phyloP scores from a whole-genome alignment of 2,888 invertebrate species.

The Drosophila dives region DNA sequence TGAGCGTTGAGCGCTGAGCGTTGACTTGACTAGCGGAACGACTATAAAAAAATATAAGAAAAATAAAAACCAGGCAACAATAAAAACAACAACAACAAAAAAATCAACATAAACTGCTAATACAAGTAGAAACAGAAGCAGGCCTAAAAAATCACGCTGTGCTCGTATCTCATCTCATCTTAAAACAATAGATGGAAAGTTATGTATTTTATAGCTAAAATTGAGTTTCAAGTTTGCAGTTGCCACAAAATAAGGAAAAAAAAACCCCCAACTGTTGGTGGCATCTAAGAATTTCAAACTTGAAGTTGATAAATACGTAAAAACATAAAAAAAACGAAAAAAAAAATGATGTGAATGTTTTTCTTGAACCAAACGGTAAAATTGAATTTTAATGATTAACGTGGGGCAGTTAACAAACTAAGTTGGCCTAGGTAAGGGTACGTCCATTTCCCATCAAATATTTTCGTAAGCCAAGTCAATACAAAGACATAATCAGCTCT shows the following conservation, averaged over 20 bases:
- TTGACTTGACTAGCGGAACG: conserved; percentile 72
- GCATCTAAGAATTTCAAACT: conserved; percentile 10
- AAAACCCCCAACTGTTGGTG: conserved; percentile 18
- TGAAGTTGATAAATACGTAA: conserved; percentile 27
- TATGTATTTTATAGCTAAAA: conserved; percentile 60
- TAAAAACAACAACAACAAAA: conserved; percentile 4
- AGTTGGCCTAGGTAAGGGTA: conserved; percentile 36
- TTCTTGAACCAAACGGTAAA: conserved; percentile 36
- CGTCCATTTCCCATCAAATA: background rate
- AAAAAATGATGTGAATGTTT: conserved; percentile 47
- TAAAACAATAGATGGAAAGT: conserved; percentile 75
- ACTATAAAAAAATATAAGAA: conserved; percentile 44
- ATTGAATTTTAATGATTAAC: conserved; percentile 66
- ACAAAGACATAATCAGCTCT: background rate
- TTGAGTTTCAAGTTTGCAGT: conserved; percentile 29
- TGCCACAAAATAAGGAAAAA: conserved; percentile 30
- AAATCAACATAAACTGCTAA: conserved; percentile 12
- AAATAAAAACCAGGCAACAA: background rate
- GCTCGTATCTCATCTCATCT: conserved; percentile 13
- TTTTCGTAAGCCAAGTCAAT: background rate
- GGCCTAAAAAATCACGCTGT: conserved; percentile 27
- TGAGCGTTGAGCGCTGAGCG: conserved; percentile 51
- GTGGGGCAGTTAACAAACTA: conserved; percentile 10
- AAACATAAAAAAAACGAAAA: conserved; percentile 1
- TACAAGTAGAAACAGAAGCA: conserved; percentile 36